A percentile compares a stretch with the other conserved stretches of the same genome.
phyloP scores from a whole-genome alignment of 1,140 invertebrate species.

The Drosophila ironensis region DNA sequence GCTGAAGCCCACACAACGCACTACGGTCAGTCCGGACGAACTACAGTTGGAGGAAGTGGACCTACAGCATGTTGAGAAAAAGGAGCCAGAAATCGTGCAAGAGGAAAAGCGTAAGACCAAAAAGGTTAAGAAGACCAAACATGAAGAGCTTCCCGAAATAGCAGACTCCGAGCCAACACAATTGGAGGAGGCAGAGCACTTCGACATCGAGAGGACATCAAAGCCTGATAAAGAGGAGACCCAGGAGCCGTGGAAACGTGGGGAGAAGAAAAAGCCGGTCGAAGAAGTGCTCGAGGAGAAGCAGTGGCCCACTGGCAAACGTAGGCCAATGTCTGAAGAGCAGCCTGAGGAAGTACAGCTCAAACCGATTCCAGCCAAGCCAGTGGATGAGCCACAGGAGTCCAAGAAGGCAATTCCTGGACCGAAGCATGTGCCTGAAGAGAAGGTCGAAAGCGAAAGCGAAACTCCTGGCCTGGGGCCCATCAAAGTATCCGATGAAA shows the following conservation, averaged over 20 bases:
- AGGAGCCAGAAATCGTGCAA: slow-evolving; percentile 73
- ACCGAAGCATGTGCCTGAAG: slow-evolving; percentile 65
- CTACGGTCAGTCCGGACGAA: slow-evolving; percentile 65
- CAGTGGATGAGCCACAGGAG: slow-evolving; percentile 61
- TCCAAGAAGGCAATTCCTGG: slow-evolving; percentile 70
- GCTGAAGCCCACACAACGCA: slow-evolving; percentile 76
- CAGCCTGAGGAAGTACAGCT: slow-evolving; percentile 82
- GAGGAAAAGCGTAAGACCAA: slow-evolving; percentile 70
- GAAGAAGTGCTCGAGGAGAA: slow-evolving; percentile 82
- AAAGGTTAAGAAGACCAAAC: slow-evolving; percentile 70
- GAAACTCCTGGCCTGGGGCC: slow-evolving; percentile 62
- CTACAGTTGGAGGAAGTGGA: slow-evolving; percentile 82
- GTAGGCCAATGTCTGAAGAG: slow-evolving; percentile 77
- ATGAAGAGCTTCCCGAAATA: slow-evolving; percentile 70
- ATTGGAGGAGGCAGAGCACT: slow-evolving; percentile 74
- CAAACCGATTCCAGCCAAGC: slow-evolving; percentile 82
- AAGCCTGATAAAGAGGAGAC: slow-evolving; percentile 70
- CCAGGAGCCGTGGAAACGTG: slow-evolving; percentile 76
- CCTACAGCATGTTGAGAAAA: slow-evolving; percentile 82
- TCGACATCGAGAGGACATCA: slow-evolving; percentile 80
- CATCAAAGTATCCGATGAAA: slow-evolving; percentile 59
- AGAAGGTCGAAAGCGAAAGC: slow-evolving; percentile 58
- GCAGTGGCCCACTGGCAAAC: slow-evolving; percentile 81
- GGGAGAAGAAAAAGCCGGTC: slow-evolving; percentile 74
- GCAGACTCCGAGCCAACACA: slow-evolving; percentile 64